Evolutionary conservation across 37 sponge, comb jelly and placozoan species (phyloP).

Genomic region (Geodia barretti): DNA sequence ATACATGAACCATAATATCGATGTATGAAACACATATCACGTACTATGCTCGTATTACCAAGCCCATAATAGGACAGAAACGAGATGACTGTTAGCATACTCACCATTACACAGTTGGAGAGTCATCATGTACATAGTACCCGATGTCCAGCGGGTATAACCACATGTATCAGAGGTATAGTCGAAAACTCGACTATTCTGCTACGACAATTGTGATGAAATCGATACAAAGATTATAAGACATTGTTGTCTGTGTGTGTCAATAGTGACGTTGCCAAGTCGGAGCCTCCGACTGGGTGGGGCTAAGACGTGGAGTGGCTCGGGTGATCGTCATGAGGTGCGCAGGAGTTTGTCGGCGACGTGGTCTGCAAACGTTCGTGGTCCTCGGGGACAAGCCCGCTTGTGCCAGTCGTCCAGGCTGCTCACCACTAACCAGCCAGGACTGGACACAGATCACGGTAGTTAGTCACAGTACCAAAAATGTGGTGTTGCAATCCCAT

Average conservation of each 20-base stretch:
- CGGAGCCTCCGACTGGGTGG: constrained; percentile 40
- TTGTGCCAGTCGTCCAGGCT: background rate
- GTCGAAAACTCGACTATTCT: background rate
- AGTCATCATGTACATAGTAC: background rate
- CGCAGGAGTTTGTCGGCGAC: constrained; percentile 18
- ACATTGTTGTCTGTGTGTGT: background rate
- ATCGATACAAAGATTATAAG: background rate
- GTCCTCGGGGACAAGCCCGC: background rate
- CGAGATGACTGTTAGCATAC: too few relatives aligned
- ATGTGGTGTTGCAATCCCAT: too few relatives aligned
- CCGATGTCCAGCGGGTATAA: background rate
- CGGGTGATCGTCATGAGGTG: too few relatives aligned
- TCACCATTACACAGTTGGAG: too few relatives aligned
- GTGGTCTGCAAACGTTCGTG: constrained; percentile 8
- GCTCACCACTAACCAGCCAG: background rate
- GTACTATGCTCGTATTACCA: background rate
- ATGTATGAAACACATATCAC: too few relatives aligned
- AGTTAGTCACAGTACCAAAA: constrained; percentile 59
- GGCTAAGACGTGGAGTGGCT: constrained; percentile 17
- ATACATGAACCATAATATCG: too few relatives aligned
- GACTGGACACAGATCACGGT: constrained; percentile 27
- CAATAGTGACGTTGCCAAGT: background rate
- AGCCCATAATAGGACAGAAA: background rate
- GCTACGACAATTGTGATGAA: too few relatives aligned
- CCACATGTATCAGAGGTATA: background rate